phyloP scores from a whole-genome alignment of 2,888 invertebrate species.

The Malthinus flaveolus region DNA sequence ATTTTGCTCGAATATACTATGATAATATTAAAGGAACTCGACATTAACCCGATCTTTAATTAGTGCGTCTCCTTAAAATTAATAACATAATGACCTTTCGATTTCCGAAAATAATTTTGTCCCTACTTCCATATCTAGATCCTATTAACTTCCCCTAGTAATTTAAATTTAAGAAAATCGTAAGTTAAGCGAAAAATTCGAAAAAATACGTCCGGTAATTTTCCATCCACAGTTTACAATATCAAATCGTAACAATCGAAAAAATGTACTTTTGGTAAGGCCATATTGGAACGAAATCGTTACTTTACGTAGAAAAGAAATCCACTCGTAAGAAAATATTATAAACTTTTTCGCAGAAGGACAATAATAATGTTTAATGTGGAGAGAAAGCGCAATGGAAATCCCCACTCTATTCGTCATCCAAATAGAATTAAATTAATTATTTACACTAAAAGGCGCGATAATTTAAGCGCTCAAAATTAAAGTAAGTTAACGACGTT shows the following conservation, averaged over 20 bases:
- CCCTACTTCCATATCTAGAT: not conserved
- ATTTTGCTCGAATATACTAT: no score
- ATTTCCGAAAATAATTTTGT: no score
- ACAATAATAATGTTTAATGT: not conserved
- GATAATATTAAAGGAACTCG: no score
- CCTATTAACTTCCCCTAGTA: not conserved
- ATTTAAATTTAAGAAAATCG: not conserved
- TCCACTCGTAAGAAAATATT: not conserved
- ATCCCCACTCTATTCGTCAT: conserved; percentile 26
- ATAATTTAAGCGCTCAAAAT: conserved; percentile 14
- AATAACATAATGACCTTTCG: no score
- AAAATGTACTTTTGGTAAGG: no score
- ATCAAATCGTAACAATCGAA: not conserved
- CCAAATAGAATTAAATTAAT: conserved; percentile 19
- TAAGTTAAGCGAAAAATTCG: not conserved
- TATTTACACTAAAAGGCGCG: conserved; percentile 26
- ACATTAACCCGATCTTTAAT: no score
- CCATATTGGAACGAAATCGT: no score
- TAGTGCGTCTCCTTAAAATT: no score
- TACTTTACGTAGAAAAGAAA: not conserved
- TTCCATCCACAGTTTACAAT: conserved; percentile 22
- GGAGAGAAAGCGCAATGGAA: conserved; percentile 15
- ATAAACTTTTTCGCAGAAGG: no score
- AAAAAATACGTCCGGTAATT: conserved; percentile 17
- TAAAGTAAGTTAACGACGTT: conserved; percentile 1